phyloP scores from a whole-genome alignment of 2,888 invertebrate species.

The Diloba caeruleocephala region DNA sequence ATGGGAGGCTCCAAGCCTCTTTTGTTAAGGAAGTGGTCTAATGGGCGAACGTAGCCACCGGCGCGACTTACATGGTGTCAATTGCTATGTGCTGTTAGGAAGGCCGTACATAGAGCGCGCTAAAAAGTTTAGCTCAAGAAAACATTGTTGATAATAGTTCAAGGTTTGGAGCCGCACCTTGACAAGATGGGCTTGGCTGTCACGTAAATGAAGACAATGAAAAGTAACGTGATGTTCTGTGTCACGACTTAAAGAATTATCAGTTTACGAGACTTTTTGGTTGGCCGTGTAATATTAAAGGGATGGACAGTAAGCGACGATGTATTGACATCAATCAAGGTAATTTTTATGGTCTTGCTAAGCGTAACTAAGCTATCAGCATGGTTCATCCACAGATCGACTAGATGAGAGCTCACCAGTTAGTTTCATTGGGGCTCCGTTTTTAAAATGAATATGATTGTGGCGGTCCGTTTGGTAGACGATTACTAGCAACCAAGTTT shows the following conservation, averaged over 20 bases:
- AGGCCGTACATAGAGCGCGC: constrained; percentile 52
- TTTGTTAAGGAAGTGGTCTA: constrained; percentile 87
- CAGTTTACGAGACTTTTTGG: no score
- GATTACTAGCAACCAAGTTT: no score
- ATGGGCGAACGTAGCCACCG: constrained; percentile 80
- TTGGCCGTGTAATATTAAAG: no score
- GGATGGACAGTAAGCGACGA: no score
- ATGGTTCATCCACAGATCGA: no score
- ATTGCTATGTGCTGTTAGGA: constrained; percentile 71
- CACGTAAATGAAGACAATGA: constrained; percentile 24
- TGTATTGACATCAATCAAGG: no score
- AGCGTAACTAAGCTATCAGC: no score
- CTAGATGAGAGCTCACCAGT: no score
- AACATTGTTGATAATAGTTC: constrained; percentile 1
- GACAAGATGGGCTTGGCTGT: constrained; percentile 36
- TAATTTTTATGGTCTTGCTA: no score
- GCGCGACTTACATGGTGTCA: constrained; percentile 86
- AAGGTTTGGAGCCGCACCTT: constrained; percentile 16
- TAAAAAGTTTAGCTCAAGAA: constrained; percentile 9
- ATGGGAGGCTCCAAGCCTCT: constrained; percentile 82
- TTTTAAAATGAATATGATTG: no score
- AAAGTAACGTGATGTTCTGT: constrained; percentile 1
- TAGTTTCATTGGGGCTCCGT: no score
- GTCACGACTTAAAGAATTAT: constrained; percentile 22
- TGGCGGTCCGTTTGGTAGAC: no score